phyloP scores from a whole-genome alignment of 2,113 vertebrate genomes.

The Etheostoma spectabile region DNA sequence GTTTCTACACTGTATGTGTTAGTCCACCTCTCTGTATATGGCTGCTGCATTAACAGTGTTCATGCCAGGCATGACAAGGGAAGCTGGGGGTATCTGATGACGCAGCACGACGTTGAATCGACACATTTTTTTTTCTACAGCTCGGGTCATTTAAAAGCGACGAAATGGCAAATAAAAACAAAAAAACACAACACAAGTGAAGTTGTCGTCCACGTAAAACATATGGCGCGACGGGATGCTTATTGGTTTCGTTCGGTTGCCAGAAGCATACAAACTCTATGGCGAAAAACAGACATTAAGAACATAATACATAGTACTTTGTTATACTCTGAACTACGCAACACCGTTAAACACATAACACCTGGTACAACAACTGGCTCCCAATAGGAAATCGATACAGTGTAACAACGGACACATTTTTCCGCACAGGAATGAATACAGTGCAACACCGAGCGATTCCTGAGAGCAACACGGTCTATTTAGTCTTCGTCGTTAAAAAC shows the following conservation, averaged over 20 bases:
- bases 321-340: rapidly evolving
- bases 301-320: too few species aligned
- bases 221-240: conserved; percentile 34
- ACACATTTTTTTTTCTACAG: conserved; percentile 61
- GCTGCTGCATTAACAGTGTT: conserved; percentile 55
- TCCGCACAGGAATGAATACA: conserved; percentile 50
- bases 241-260: conserved; percentile 1
- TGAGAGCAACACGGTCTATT: conserved; percentile 14
- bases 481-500: background rate
- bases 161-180: background rate
- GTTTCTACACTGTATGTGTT: background rate
- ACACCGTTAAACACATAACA: background rate
- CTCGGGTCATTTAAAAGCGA: background rate
- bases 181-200: too few species aligned
- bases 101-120: conserved; percentile 77
- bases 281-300: background rate
- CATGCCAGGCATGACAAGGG: conserved; percentile 29
- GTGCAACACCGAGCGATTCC: conserved; percentile 48
- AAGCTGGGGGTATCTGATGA: conserved; percentile 66
- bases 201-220: background rate
- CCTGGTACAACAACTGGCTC: background rate
- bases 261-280: conserved; percentile 18
- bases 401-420: conserved; percentile 36
- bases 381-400: conserved; percentile 1
- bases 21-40: conserved; percentile 13